Evolutionary conservation across 2,888 invertebrate species (phyloP), one percentile per base, ranked within the genome.

Genomic region (Aleiodes leptofemur): DNA sequence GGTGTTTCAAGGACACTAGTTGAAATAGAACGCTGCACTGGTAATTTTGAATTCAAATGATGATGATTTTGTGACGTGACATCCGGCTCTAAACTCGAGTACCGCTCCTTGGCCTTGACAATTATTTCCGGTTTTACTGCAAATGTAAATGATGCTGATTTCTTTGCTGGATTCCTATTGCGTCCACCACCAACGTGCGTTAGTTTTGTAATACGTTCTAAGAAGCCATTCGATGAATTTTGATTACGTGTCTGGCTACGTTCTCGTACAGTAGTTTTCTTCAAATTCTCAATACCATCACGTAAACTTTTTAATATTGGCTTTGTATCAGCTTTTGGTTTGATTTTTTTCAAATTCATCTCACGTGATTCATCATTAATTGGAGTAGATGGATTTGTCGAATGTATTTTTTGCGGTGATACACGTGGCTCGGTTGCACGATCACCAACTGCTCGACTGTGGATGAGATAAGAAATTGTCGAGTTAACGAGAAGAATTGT

Each of bases 91-190:
- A 89, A 78, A 78, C 89, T 89, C 76, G 87, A 88, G 74, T 89
- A 89, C 78, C 87, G 84, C 61, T 88, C 88, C 75, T 87, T 86
- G 13, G 86, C 86, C 53, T 83, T 83, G 82, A 89, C 87, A 50
- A 87, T 86, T 16, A 89, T 77, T 78, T 88, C 88, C 43, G 89
- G 88, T 72, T 88, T 82, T 9, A 87, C 83, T 4, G 88, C 89
- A 73, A 88, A 90, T 29, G 90, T 89, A 74, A 90, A 90, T n/a
- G 90, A 90, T 0, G 90, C 90, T 0, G 90, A 90, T 77, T 90
- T 90, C 73, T 88, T 89, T 48, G 89, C 90, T 0, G 88, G 88
- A 72, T 87, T 88, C 51, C 88, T 83, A 66, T 83, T 82, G 7
- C 87, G 85, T n/a, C 81, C 71, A 29, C 82, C 83, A 5, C 75